Conservation (phyloP, 2,888 invertebrate genomes). For the Eristalis arbustorum region DNA sequence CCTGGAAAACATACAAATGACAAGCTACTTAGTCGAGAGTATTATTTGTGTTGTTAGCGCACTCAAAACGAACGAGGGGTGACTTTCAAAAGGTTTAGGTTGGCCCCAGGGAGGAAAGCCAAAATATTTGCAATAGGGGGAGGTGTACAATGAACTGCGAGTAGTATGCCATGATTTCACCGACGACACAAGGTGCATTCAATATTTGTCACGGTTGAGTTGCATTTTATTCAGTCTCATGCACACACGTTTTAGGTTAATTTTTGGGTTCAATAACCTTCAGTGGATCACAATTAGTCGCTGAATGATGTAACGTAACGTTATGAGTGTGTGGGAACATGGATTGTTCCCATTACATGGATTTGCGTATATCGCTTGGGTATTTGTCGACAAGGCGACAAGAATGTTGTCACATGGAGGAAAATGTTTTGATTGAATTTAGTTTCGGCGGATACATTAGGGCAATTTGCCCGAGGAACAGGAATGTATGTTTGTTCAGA, state of each 20-base stretch:
- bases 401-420: no score
- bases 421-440: no score
- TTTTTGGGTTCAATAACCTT: neutral
- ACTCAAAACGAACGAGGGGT: slow-evolving; percentile 18
- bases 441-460: no score
- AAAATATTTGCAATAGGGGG: slow-evolving; percentile 2
- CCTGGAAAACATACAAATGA: slow-evolving; percentile 44
- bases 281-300: neutral
- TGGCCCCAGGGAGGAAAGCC: slow-evolving; percentile 1
- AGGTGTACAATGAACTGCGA: slow-evolving; percentile 1
- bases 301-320: neutral
- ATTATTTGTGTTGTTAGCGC: slow-evolving; percentile 24
- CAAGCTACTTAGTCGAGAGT: slow-evolving; percentile 46
- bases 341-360: no score
- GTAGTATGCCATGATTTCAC: neutral
- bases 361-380: no score
- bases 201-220: neutral
- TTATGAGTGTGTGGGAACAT: neutral
- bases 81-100: slow-evolving; percentile 27
- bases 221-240: neutral
- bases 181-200: neutral
- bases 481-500: no score
- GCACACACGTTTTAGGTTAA: neutral
- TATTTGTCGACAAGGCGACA: no score
- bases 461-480: no score